Evolutionary conservation across 2,797 vertebrate genomes (phyloP), one percentile per base, ranked within the genome.

Genomic region (Galago senegalensis): DNA sequence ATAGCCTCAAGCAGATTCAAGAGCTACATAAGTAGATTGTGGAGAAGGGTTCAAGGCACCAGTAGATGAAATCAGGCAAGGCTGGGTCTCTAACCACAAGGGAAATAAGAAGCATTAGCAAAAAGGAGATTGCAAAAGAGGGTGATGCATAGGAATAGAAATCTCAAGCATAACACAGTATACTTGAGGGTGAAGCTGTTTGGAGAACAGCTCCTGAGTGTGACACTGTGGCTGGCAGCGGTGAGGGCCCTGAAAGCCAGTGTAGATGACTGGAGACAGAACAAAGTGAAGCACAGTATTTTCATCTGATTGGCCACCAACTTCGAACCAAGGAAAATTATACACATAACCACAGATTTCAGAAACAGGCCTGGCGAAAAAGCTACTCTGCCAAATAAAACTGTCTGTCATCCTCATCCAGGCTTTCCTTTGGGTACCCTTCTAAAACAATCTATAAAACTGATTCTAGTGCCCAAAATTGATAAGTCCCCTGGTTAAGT

Each of bases 261-360:
- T 2, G 10, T 16, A 29, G 63, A 37, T 63, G 60, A 34, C 18
- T 10, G 5, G 82, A 60, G 40, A 25, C 23, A 25, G 27, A 65
- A 40, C 14, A 17, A 70, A 85, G 37, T 7, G 31, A 75, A 86
- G 40, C 37, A 25, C 13, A 61, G 63, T 43, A 40, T 63, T 92
- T 88, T 16, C 43, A 23, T 69, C n/a, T 34, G 18, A 43, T 53
- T 69, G 53, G 18, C 46, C 29, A 89, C 29, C 29, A 21, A 27
- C 13, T 53, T 49, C 76, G 53, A 70, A 88, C 27, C 80, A 76
- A 77, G 82, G 75, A 89, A 94, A 80, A 65, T 46, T 61, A 72
- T 56, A 37, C 27, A 31, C 29, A 69, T 16, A 80, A 34, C 58
- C 67, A 76, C 70, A 93, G 87, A 70, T 86, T 93, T 87, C 56